Conservation (phyloP, 2,113 vertebrate genomes). For the Larimichthys crocea region DNA sequence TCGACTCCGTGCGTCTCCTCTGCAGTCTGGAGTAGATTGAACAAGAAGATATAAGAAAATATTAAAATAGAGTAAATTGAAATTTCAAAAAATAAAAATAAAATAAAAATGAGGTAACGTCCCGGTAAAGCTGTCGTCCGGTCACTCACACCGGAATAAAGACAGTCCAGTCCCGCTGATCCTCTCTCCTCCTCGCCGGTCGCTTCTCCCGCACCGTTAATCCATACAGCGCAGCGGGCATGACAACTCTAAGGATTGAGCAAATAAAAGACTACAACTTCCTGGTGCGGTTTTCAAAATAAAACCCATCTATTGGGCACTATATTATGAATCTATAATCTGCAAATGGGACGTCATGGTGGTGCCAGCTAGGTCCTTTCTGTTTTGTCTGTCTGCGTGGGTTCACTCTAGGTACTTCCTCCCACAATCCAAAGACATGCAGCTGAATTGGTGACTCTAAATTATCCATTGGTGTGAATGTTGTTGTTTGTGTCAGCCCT, state of each 20-base stretch:
- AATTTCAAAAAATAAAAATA: not conserved
- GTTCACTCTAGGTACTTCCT: too few species aligned
- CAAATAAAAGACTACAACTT: not conserved
- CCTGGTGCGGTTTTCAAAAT: constrained; percentile 59
- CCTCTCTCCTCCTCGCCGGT: constrained; percentile 49
- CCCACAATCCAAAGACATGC: too few species aligned
- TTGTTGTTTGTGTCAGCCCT: too few species aligned
- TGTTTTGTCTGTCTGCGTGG: too few species aligned
- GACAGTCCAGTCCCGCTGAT: constrained; percentile 46
- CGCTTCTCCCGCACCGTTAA: constrained; percentile 67
- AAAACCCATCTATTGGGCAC: not conserved
- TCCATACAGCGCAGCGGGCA: constrained; percentile 43
- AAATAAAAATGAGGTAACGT: constrained; percentile 1
- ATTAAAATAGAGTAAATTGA: too few species aligned
- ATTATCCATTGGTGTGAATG: too few species aligned
- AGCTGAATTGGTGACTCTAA: too few species aligned
- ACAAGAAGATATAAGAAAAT: not conserved
- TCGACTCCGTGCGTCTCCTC: constrained; percentile 38
- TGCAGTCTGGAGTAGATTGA: constrained; percentile 25
- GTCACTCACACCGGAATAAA: constrained; percentile 23
- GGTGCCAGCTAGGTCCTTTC: too few species aligned
- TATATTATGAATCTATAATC: not conserved
- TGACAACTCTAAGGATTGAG: not conserved
- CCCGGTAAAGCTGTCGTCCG: constrained; percentile 15
- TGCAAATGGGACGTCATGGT: too few species aligned